Evolutionary conservation across 2,797 vertebrate genomes (phyloP), one percentile per base, ranked within the genome.

Genomic region (Champsocephalus gunnari): DNA sequence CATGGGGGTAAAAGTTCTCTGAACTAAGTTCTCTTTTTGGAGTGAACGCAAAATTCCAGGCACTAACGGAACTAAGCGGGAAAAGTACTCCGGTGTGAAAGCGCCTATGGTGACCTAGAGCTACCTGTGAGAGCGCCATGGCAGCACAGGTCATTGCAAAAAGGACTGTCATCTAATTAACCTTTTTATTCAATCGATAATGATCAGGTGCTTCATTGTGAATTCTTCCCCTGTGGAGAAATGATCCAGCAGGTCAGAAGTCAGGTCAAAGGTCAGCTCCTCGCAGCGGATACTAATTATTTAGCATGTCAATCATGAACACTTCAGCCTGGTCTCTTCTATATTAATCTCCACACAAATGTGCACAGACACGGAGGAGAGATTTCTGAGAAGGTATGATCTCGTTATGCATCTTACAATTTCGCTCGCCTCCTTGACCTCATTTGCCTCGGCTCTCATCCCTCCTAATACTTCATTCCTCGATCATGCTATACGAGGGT

Each of bases 401-500:
- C 28, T 53, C 21, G 1, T 48, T 45, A 44, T 73, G n/a, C 51
- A 59, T 57, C 45, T 59, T 60, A 4, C 34, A 62, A 28, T 63
- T 51, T 21, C 34, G 19, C 24, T 47, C 3, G 24, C 21, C 11
- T 59, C 53, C 11, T 32, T 80, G 62, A 66, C 80, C 83, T 77
- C 45, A 21, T 80, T 51, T 43, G 73, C 47, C 11, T 83, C 68
- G 51, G 53, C 60, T 56, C 63, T 28, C 28, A 38, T 38, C 34
- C 34, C 34, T 38, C 34, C 34, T 81, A 69, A 90, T 87, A 81
- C 71, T 75, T 82, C 74, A 84, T 73, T 80, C 63, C 62, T 75
- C 66, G 24, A 12, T 69, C 66, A n/a, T 63, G 72, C 76, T 65
- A 75, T 64, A 70, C 45, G 14, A 66, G 66, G 85, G 82, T 87